Conservation (phyloP, 2,888 invertebrate genomes). For the Synergus japonicus region DNA sequence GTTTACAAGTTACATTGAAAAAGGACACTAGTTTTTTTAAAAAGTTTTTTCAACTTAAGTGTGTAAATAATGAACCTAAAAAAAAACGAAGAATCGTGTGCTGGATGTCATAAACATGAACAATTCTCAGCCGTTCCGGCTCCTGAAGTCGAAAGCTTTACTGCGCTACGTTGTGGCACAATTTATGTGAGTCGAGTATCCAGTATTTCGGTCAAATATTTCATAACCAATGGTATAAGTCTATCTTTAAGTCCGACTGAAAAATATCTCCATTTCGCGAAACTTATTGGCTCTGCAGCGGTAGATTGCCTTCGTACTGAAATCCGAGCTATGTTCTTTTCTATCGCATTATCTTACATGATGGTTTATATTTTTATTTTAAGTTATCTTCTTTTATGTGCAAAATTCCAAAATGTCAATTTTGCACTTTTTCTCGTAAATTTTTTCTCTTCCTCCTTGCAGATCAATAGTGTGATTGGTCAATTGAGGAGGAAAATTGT, state of each 20-base stretch:
- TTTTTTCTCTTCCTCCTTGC: too few species aligned
- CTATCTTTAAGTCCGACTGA: conserved; percentile 60
- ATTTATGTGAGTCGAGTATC: conserved; percentile 66
- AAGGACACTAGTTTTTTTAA: not conserved
- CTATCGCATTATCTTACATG: not conserved
- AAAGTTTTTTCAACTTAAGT: not conserved
- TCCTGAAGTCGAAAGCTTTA: not conserved
- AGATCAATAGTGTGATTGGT: too few species aligned
- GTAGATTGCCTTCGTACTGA: not conserved
- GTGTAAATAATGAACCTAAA: not conserved
- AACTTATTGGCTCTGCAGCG: conserved; percentile 59
- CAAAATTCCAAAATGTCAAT: not conserved
- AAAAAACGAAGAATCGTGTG: not conserved
- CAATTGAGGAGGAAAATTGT: too few species aligned
- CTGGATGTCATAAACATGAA: not conserved
- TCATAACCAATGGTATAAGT: conserved; percentile 65
- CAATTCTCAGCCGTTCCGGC: not conserved
- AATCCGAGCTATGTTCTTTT: not conserved
- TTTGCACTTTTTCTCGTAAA: too few species aligned
- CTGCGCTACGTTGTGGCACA: conserved; percentile 50
- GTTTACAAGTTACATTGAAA: not conserved
- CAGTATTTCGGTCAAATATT: conserved; percentile 72
- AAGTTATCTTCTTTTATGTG: not conserved
- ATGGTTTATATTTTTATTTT: not conserved
- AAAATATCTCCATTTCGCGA: conserved; percentile 63